Evolutionary conservation across 2,113 vertebrate species (phyloP), one percentile per base, ranked within the genome.

Genomic region (Alosa alosa): DNA sequence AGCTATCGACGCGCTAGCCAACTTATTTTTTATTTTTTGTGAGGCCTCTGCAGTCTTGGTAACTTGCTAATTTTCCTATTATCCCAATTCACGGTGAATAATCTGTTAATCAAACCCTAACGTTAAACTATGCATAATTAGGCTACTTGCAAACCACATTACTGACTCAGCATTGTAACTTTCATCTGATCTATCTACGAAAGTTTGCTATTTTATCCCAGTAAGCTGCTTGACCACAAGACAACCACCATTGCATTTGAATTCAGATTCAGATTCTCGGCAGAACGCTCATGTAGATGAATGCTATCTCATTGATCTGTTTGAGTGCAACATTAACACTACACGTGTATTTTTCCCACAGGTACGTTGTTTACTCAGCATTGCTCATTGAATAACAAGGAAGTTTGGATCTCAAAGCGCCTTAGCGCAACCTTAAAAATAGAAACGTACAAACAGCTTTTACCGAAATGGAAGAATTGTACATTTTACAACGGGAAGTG

Each of bases 401-500:
- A 17, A 47, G 52, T 57, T 17, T 55, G 18, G 17, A 55, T 20
- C 18, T 13, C 15, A 20, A 3, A 55, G 52, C 2, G 18, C 52
- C 4, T 55, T 55, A 20, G 15, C 6, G 20, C 20, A 22, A 22
- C 55, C 22, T 22, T 18, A 22, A 20, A 22, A 6, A 3, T 60
- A 22, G 18, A 60, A 41, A 78, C 68, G 25, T 31, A 75, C 4
- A 25, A 11, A 78, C 15, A 10, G 50, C 20, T 78, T 41, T 20
- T 20, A 20, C 7, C 8, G 50, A 31, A 46, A 95, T 95, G 94
- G 94, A 95, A 46, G 95, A 96, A 82, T 93, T 97, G 39, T 98
- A 97, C 94, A 96, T 96, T 84, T 91, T 99, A 81, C 91, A 98
- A 93, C 94, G 93, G 55, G 97, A 99, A 92, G 96, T 98, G 45